A percentile compares a stretch with the other conserved stretches of the same genome.
These are phyloP conservation scores for Trachymyrmex cornetzi DNA, from an alignment of 1,140 invertebrate species.

Conservation along the genomic window DNA sequence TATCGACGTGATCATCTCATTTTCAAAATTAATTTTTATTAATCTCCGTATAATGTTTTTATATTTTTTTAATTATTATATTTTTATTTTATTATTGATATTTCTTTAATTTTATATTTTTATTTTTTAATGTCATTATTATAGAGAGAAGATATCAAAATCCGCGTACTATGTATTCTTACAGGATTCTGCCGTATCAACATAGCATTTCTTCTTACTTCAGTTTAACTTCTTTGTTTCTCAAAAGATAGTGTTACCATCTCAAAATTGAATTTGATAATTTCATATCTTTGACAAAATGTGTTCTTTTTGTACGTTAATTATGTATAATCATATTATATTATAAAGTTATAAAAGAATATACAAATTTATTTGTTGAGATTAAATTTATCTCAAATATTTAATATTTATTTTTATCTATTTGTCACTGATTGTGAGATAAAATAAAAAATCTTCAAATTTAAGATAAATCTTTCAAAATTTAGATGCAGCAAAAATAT, in stretches of 20 bases:
- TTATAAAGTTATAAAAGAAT: background rate
- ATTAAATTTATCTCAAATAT: background rate
- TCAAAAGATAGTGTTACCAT: slow-evolving; percentile 54
- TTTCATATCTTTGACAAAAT: background rate
- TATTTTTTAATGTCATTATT: background rate
- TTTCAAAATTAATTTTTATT: background rate
- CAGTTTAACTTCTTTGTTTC: slow-evolving; percentile 38
- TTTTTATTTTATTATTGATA: background rate
- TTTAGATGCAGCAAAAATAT: background rate
- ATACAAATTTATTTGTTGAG: background rate
- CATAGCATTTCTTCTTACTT: slow-evolving; percentile 27
- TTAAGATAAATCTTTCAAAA: background rate
- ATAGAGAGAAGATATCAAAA: background rate
- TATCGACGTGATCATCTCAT: background rate
- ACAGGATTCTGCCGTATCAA: slow-evolving; percentile 53
- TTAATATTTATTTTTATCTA: background rate
- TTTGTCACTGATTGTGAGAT: background rate
- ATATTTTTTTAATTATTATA: background rate
- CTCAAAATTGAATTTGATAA: slow-evolving; percentile 23
- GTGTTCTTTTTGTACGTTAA: background rate
- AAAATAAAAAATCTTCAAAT: background rate
- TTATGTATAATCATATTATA: background rate
- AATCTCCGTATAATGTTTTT: too few species aligned
- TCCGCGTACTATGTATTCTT: background rate
- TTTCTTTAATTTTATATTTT: background rate